phyloP scores from a whole-genome alignment of 2,113 vertebrate species.

The Spea multiplicata region DNA sequence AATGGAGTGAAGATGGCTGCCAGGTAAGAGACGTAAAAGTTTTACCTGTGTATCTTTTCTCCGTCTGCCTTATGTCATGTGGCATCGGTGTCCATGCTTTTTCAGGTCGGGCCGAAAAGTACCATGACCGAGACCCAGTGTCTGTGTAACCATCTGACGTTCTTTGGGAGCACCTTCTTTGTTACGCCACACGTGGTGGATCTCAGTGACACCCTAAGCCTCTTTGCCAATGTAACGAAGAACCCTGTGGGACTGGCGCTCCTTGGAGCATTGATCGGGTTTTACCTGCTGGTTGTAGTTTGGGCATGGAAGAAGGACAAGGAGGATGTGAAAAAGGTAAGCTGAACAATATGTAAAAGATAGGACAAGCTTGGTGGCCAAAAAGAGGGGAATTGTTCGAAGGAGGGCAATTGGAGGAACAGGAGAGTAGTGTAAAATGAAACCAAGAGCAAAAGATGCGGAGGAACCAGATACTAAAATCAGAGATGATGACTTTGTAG shows the following conservation, averaged over 20 bases:
- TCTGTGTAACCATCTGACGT: conserved; percentile 76
- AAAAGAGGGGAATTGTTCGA: too few relatives aligned
- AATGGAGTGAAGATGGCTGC: conserved; percentile 52
- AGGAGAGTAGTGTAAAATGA: too few relatives aligned
- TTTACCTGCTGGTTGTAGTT: conserved; percentile 65
- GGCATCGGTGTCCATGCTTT: not conserved
- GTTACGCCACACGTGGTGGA: conserved; percentile 74
- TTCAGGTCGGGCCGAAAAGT: conserved; percentile 70
- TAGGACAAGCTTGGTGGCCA: too few relatives aligned
- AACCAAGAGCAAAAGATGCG: too few relatives aligned
- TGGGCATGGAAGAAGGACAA: conserved; percentile 76
- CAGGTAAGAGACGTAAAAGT: conserved; percentile 43
- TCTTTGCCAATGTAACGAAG: conserved; percentile 64
- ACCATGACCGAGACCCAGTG: conserved; percentile 64
- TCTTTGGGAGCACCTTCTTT: conserved; percentile 74
- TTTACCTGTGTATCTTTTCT: too few relatives aligned
- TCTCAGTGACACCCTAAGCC: conserved; percentile 60
- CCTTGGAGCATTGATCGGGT: conserved; percentile 67
- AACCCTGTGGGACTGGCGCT: conserved; percentile 75
- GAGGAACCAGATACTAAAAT: too few relatives aligned
- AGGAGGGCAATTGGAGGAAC: too few relatives aligned
- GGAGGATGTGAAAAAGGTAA: conserved; percentile 68
- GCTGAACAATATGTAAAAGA: not conserved
- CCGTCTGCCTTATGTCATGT: too few relatives aligned
- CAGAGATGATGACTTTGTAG: too few relatives aligned